Evolutionary conservation across 2,888 invertebrate species (phyloP).

Genomic region (Xanthia togata): DNA sequence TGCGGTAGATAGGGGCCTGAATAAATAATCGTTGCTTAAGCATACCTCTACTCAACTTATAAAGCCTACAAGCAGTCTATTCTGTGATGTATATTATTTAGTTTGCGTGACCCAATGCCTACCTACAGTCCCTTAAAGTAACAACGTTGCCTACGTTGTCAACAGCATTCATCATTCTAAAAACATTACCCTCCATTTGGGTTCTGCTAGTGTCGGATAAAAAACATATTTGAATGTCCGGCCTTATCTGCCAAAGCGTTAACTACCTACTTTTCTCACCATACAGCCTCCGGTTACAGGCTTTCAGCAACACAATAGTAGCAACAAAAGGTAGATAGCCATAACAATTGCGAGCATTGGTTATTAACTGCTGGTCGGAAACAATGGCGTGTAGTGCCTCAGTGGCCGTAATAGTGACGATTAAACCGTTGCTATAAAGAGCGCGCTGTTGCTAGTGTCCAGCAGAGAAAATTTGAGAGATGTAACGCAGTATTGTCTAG

Average conservation of each 20-base stretch:
- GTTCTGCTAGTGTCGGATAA: neutral
- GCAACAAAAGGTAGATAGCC: conserved; percentile 54
- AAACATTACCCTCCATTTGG: neutral
- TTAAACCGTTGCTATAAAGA: conserved; percentile 23
- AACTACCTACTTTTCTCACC: conserved; percentile 2
- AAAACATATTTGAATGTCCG: neutral
- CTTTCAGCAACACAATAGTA: conserved; percentile 49
- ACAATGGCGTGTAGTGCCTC: conserved; percentile 50
- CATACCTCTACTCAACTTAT: neutral
- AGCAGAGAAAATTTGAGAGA: neutral
- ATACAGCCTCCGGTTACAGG: conserved; percentile 20
- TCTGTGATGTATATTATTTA: too few species aligned
- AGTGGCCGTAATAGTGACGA: conserved; percentile 18
- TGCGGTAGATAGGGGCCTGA: too few species aligned
- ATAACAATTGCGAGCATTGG: conserved; percentile 41
- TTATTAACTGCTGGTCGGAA: conserved; percentile 53
- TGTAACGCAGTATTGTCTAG: neutral
- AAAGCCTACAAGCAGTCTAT: neutral
- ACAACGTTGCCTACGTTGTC: neutral
- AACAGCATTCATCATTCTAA: neutral
- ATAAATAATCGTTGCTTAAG: neutral
- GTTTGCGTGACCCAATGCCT: neutral
- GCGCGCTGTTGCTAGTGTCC: neutral
- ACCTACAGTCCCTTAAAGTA: neutral
- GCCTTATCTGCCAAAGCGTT: neutral